A percentile compares a stretch with the other conserved stretches of the same genome.
Conservation (phyloP, 2,113 vertebrate genomes). For the Coracopsis vasa region DNA sequence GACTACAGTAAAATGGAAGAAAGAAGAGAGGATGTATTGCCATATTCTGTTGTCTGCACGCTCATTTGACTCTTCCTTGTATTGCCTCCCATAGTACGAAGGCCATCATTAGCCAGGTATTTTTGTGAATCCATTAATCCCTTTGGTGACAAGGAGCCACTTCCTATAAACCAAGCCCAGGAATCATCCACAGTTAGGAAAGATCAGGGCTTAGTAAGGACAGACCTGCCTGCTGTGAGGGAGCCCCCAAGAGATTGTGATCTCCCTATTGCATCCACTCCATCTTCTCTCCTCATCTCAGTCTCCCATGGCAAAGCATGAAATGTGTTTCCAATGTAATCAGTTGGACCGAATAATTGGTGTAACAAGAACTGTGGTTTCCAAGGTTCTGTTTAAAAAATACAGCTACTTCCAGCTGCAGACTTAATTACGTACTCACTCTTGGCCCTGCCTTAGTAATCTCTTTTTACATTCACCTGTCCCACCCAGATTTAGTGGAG, state of each 20-base stretch:
- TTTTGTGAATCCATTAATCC: neutral
- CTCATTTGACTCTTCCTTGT: neutral
- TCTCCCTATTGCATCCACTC: neutral
- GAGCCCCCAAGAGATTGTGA: neutral
- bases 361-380: neutral
- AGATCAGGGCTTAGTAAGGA: neutral
- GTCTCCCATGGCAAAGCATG: neutral
- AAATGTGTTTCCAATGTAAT: neutral
- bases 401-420: conserved; percentile 3
- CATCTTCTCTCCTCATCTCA: neutral
- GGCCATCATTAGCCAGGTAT: neutral
- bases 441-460: neutral
- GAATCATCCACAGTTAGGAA: neutral
- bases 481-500: conserved; percentile 25
- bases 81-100: neutral
- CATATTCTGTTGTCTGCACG: neutral
- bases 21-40: neutral
- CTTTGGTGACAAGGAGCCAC: neutral
- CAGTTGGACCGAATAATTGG: neutral
- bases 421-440: neutral
- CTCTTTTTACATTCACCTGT: neutral
- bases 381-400: conserved; percentile 10
- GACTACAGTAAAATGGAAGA: neutral
- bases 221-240: neutral
- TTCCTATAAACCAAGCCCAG: neutral